Percentiles rank a stretch among this genome's conserved stretches.
Conservation (phyloP, 30 jellyfish, hydroid and myxozoan species). For the Pseudorhiza aurosa region DNA sequence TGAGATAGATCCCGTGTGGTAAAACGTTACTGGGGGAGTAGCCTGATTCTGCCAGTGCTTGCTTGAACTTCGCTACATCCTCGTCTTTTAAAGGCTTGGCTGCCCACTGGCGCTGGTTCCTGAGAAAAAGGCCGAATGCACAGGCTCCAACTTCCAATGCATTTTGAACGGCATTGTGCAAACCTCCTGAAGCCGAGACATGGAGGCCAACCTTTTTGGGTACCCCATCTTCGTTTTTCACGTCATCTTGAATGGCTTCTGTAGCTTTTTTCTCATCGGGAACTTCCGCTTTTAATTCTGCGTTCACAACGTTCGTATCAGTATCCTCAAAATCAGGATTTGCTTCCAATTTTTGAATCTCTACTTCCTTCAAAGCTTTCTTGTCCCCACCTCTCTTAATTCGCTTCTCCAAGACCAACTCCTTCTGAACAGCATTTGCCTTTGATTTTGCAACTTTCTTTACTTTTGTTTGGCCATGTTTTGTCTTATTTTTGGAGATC, state of each 20-base stretch:
- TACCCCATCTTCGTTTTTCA: background rate
- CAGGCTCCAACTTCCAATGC: constrained; percentile 38
- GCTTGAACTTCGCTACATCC: constrained; percentile 40
- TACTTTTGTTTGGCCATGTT: too few relatives aligned
- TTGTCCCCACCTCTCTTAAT: background rate
- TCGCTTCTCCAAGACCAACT: background rate
- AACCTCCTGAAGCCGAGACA: constrained; percentile 56
- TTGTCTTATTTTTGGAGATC: too few relatives aligned
- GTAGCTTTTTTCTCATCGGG: background rate
- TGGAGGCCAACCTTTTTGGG: constrained; percentile 56
- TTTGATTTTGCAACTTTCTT: too few relatives aligned
- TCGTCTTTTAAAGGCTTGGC: constrained; percentile 57
- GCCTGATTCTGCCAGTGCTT: constrained; percentile 31
- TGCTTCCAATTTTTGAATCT: background rate
- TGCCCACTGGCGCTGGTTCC: constrained; percentile 64
- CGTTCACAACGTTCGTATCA: background rate
- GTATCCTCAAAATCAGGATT: background rate
- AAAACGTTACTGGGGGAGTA: constrained; percentile 33
- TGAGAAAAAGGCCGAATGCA: constrained; percentile 49
- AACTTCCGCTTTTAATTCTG: background rate
- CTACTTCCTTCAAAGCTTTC: background rate
- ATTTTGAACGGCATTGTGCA: constrained; percentile 44
- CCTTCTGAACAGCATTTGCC: too few relatives aligned
- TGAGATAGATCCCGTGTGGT: constrained; percentile 55
- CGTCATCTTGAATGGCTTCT: background rate